Conservation (phyloP, 2,113 vertebrate species). For the Caracal caracal region DNA sequence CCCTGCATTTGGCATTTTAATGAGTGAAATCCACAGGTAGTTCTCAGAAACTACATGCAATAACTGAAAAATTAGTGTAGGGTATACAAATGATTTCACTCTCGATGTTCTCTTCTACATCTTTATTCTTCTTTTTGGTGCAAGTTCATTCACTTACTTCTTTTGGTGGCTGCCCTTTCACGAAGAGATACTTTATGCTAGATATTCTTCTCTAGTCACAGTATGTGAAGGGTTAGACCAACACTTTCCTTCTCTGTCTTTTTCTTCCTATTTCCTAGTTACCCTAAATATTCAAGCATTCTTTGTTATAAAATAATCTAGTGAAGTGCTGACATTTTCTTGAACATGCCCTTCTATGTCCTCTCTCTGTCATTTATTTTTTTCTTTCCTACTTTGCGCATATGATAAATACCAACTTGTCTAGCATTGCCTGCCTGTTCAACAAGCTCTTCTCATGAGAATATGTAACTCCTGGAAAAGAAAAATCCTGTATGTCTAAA, state of each 20-base stretch:
- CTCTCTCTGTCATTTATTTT: neutral
- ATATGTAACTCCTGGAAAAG: neutral
- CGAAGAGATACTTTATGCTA: neutral
- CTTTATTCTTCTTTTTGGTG: neutral
- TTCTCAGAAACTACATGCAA: neutral
- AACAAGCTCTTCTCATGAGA: neutral
- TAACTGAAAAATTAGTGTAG: neutral
- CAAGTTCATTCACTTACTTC: neutral
- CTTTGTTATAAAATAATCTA: neutral
- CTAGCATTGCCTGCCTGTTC: neutral
- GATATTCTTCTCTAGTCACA: neutral
- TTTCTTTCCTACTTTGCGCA: neutral
- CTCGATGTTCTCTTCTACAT: neutral
- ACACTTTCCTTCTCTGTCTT: neutral
- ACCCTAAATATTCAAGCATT: neutral
- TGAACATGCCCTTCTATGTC: neutral
- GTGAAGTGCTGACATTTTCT: neutral
- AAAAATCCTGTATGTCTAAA: neutral
- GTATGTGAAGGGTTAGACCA: neutral
- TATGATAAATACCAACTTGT: neutral
- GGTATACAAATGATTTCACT: neutral
- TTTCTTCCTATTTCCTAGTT: conserved; percentile 9
- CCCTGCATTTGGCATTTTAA: neutral
- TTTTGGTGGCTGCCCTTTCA: neutral
- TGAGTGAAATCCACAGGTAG: neutral